Percentiles rank a stretch among this genome's conserved stretches.
These are phyloP conservation scores for Onthophagus taurus DNA, from an alignment of 1,140 invertebrate genomes.

Conservation along the genomic window DNA sequence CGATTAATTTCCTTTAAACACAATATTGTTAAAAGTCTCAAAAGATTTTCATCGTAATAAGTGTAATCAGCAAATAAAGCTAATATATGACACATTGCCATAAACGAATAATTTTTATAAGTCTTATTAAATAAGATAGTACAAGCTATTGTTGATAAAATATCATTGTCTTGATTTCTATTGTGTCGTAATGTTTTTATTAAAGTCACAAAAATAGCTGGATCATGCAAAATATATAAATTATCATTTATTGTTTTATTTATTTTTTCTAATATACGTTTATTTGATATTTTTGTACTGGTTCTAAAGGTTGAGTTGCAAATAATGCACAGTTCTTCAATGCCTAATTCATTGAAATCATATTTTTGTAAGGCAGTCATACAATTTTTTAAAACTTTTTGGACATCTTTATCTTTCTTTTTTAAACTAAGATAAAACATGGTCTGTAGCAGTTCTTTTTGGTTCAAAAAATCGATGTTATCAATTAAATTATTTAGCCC, in stretches of 20 bases:
- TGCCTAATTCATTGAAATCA: conserved; percentile 22
- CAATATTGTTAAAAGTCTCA: conserved; percentile 23
- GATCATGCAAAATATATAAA: conserved; percentile 30
- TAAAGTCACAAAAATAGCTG: conserved; percentile 31
- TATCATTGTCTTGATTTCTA: conserved; percentile 31
- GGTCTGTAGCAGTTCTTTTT: conserved; percentile 29
- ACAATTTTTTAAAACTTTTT: conserved; percentile 26
- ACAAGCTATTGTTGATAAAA: conserved; percentile 30
- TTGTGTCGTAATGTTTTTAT: conserved; percentile 35
- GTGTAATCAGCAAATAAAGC: conserved; percentile 33
- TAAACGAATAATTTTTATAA: conserved; percentile 29
- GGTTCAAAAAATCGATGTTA: conserved; percentile 16
- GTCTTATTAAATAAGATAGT: conserved; percentile 36
- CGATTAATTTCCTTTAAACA: conserved; percentile 21
- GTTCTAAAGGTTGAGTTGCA: conserved; percentile 35
- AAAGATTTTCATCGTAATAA: conserved; percentile 32
- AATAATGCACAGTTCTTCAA: conserved; percentile 31
- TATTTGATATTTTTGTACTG: conserved; percentile 31
- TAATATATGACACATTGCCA: conserved; percentile 31
- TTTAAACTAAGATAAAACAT: conserved; percentile 32
- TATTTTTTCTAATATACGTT: conserved; percentile 24
- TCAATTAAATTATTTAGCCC: conserved; percentile 21
- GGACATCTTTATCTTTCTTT: conserved; percentile 26
- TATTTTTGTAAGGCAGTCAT: conserved; percentile 20
- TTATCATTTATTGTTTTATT: conserved; percentile 28